Conservation (phyloP, 2,888 invertebrate genomes). For the Microctonus hyperodae region DNA sequence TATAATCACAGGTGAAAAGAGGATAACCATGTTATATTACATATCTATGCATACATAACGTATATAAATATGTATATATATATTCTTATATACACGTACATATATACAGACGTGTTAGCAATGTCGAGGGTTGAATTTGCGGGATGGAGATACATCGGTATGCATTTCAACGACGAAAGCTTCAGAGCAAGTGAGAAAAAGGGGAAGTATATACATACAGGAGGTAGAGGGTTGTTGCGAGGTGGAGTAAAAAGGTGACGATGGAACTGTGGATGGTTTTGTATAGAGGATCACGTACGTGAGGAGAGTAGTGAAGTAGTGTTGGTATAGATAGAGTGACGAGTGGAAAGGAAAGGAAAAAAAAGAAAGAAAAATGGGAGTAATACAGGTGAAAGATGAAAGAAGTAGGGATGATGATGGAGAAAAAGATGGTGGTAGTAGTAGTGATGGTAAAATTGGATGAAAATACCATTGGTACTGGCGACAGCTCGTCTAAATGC, state of each 20-base stretch:
- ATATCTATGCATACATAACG: conserved; percentile 14
- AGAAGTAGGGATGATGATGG: background rate
- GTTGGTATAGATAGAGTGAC: conserved; percentile 27
- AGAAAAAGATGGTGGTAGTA: conserved; percentile 5
- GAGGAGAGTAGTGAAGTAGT: too few relatives aligned
- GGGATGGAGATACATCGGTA: conserved; percentile 54
- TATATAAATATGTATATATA: too few relatives aligned
- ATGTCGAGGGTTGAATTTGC: conserved; percentile 35
- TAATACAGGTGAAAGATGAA: background rate
- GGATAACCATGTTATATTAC: conserved; percentile 27
- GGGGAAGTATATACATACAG: conserved; percentile 8
- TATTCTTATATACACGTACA: too few relatives aligned
- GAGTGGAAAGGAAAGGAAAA: conserved; percentile 33
- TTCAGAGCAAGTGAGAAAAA: conserved; percentile 25
- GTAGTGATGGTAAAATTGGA: conserved; percentile 19
- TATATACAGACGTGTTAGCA: conserved; percentile 27
- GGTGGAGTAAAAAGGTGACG: conserved; percentile 13
- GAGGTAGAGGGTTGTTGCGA: background rate
- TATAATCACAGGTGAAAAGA: conserved; percentile 1
- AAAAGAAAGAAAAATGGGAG: conserved; percentile 20
- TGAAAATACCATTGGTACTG: conserved; percentile 38
- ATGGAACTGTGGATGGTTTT: background rate
- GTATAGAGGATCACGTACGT: too few relatives aligned
- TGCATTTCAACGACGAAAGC: conserved; percentile 56
- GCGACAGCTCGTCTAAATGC: conserved; percentile 64